Base-by-base conservation (phyloP, 2,113 vertebrate species). In the Speoplatyrhinus poulsoni region DNA sequence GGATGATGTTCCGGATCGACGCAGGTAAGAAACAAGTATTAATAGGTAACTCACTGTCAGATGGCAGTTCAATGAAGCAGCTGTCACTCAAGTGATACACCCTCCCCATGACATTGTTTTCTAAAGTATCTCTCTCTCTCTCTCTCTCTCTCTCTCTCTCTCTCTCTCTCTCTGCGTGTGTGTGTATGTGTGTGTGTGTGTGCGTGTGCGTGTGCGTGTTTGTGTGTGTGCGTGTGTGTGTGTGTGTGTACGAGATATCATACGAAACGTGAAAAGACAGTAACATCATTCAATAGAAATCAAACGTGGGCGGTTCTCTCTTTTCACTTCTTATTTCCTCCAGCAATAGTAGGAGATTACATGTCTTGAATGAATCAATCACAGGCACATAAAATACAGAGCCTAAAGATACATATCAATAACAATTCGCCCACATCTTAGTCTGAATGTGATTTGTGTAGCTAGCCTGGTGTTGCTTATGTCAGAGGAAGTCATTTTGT, bases 341-440 rank as follows among this genome's bases (percentile, higher is more conserved):
- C n/a, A 19, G 46, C 12, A 17, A 12, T 49, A 62, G 26, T 49
- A 62, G 58, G 15, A 46, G 48, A 12, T 26, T 17, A 4, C 47
- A 48, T 41, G 26, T 15, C 36, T 66, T 66, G 16, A 48, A 67
- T 60, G 8, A 59, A 67, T 69, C 46, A 54, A 69, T 62, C 67
- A 69, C 33, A 17, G 33, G 33, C 33, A 61, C 49, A 69, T 54
- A 32, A 70, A 68, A 59, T 46, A 6, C 16, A n/a, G 16, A 58
- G 76, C 54, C 36, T 54, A 74, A 46, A 75, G 54, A 69, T 65
- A 48, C 15, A 60, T 62, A 60, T 83, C 63, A 74, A 70, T 75
- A 46, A 65, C 41, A 58, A 10, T 62, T 1, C 52, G 12, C 10
- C 36, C 9, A 36, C 61, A 41, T 19, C 32, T 62, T 32, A 72